Conservation (phyloP, 2,113 vertebrate species). For the Cygnus buccinator region DNA sequence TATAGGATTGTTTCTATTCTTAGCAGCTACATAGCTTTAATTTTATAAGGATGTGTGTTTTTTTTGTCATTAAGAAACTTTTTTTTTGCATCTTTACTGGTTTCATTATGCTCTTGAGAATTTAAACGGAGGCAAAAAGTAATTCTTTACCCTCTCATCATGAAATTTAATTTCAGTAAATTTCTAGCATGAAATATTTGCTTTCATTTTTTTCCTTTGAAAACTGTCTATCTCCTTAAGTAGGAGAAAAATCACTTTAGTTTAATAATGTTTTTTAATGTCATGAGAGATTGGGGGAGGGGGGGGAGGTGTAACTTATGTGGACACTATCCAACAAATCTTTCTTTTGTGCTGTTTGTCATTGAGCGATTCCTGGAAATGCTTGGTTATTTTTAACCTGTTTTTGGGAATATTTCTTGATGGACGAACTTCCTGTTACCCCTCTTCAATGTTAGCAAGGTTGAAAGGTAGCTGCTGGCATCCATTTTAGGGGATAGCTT, state of each 20-base stretch:
- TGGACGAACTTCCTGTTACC: neutral
- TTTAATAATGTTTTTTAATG: neutral
- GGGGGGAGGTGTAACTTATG: neutral
- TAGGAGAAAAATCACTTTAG: neutral
- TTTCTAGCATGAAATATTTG: neutral
- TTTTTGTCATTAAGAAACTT: no score
- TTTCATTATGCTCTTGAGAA: neutral
- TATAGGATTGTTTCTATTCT: neutral
- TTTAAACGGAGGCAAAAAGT: neutral
- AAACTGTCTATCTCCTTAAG: neutral
- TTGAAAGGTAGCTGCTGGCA: neutral
- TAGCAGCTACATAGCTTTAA: neutral
- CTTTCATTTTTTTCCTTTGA: neutral
- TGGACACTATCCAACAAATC: neutral
- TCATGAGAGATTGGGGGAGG: fast-evolving
- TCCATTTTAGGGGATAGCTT: neutral
- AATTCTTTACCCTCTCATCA: neutral
- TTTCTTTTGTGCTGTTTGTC: neutral
- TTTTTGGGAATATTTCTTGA: neutral
- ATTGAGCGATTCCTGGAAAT: neutral
- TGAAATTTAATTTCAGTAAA: neutral
- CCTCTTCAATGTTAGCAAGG: neutral
- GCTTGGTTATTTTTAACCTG: neutral
- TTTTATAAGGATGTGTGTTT: neutral
- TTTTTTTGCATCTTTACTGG: neutral